A percentile compares a stretch with the other conserved stretches of the same genome.
These are phyloP conservation scores for Setipinna tenuifilis DNA, from an alignment of 2,797 vertebrate species.

Conservation along the genomic window DNA sequence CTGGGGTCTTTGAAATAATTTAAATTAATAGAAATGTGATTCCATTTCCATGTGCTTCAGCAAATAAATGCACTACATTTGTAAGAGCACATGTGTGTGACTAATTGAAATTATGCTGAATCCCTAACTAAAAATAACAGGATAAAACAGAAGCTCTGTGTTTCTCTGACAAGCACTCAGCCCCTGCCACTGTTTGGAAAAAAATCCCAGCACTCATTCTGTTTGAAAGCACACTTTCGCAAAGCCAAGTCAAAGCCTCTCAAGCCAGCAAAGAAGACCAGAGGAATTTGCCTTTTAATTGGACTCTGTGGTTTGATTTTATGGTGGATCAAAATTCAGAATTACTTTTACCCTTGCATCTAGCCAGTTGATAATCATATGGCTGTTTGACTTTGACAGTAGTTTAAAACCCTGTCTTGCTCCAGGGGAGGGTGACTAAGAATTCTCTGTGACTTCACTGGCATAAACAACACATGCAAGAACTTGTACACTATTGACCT, in stretches of 20 bases:
- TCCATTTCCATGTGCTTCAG: slow-evolving; percentile 24
- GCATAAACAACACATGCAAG: slow-evolving; percentile 6
- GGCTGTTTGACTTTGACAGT: slow-evolving; percentile 11
- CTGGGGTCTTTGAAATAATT: slow-evolving; percentile 42
- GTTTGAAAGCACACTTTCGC: neutral
- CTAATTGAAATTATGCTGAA: slow-evolving; percentile 33
- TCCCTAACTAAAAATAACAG: slow-evolving; percentile 34
- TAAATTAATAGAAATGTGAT: slow-evolving; percentile 45
- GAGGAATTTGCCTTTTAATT: slow-evolving; percentile 20
- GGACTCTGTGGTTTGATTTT: slow-evolving; percentile 24
- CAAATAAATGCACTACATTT: slow-evolving; percentile 33
- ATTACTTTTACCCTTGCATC: slow-evolving; percentile 23
- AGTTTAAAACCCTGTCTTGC: slow-evolving; percentile 16
- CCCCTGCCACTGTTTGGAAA: neutral
- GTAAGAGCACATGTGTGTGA: slow-evolving; percentile 31
- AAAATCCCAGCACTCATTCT: neutral
- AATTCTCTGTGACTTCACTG: slow-evolving; percentile 8
- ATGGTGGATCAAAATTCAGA: slow-evolving; percentile 24
- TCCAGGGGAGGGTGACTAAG: neutral
- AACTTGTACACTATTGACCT: slow-evolving; percentile 11
- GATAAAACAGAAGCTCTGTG: neutral
- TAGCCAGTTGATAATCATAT: slow-evolving; percentile 19
- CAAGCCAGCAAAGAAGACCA: neutral
- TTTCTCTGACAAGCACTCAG: slow-evolving; percentile 19
- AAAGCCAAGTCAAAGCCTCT: slow-evolving; percentile 12